Base-by-base conservation (phyloP, 2,113 vertebrate genomes). In the Lanius collurio region DNA sequence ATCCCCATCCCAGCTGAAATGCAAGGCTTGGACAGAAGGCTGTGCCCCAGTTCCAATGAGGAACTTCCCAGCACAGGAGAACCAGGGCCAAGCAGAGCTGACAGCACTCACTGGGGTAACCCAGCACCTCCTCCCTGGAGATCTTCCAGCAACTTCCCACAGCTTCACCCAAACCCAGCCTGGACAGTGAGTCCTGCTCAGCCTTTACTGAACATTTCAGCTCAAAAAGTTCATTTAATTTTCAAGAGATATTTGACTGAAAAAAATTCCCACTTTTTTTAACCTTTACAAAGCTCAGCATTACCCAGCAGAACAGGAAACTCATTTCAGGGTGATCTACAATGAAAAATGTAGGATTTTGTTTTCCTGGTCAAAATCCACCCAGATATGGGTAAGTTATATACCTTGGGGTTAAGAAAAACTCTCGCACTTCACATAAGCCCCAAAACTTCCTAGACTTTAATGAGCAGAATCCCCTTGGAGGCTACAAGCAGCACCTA, bases 31-130 rank as follows among this genome's bases (percentile, higher is more conserved):
- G 57, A 19, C 41, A 50, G 33, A 21, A 78, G 7, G 6, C 4
- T 21, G 39, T 18, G 37, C 30, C 3, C 1, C 19, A 20, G 2
- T 3, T 7, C 26, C 69, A 37, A 14, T 0, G 13, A 31, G 15
- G 18, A 20, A 35, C 12, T 44, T n/a, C 62, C 52, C 39, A 63
- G 68, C 75, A 21, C 50, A 53, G 30, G 27, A 52, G n/a, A 64
- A 71, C 31, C 15, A 31, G 69, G 68, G 33, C 21, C 64, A 47
- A 0, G 10, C 26, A 86, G 59, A 57, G 26, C 46, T 35, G 71
- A 11, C 15, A 47, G 64, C 7, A 0, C 33, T 12, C 42, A 5
- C 74, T 15, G n/a, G 47, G 59, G 21, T 56, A n/a, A 52, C 69
- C 37, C 63, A 46, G 47, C 41, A 10, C 6, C 28, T 68, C 53